Percentiles rank a stretch among this genome's conserved stretches.
phyloP scores from a whole-genome alignment of 2,888 invertebrate genomes.

The Leucophora obtusa region DNA sequence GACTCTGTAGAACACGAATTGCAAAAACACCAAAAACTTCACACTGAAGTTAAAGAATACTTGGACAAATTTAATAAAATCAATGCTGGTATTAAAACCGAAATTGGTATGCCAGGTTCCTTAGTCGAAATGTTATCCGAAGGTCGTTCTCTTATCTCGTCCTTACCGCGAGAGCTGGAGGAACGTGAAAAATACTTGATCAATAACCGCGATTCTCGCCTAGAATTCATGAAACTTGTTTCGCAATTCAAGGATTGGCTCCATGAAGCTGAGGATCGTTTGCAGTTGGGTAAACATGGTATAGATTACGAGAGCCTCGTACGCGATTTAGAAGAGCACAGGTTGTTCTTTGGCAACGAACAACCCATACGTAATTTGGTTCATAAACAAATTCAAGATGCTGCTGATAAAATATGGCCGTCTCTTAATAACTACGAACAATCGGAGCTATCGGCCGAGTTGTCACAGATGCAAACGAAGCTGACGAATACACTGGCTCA shows the following conservation, averaged over 20 bases:
- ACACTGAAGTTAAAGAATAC: slow-evolving; percentile 84
- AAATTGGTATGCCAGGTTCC: slow-evolving; percentile 88
- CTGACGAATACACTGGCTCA: slow-evolving; percentile 90
- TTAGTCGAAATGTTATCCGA: slow-evolving; percentile 91
- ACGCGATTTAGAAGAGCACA: slow-evolving; percentile 91
- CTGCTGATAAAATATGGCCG: slow-evolving; percentile 93
- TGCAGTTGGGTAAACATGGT: slow-evolving; percentile 89
- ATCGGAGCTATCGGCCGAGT: slow-evolving; percentile 89
- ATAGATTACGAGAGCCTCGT: slow-evolving; percentile 92
- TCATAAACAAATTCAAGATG: slow-evolving; percentile 88
- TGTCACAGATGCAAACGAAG: slow-evolving; percentile 88
- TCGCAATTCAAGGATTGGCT: slow-evolving; percentile 91
- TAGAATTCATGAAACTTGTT: slow-evolving; percentile 87
- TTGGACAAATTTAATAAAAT: slow-evolving; percentile 85
- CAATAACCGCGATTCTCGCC: slow-evolving; percentile 86
- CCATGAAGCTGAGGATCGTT: slow-evolving; percentile 87
- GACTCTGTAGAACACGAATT: slow-evolving; percentile 89
- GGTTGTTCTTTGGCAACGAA: slow-evolving; percentile 90
- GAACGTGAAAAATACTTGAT: slow-evolving; percentile 89
- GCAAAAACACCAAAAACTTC: slow-evolving; percentile 86
- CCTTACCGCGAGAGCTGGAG: slow-evolving; percentile 88
- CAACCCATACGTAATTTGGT: slow-evolving; percentile 88
- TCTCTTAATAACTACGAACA: slow-evolving; percentile 89
- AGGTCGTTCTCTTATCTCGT: slow-evolving; percentile 87
- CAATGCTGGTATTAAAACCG: slow-evolving; percentile 85